phyloP scores from a whole-genome alignment of 2,113 vertebrate genomes.

The Carettochelys insculpta region DNA sequence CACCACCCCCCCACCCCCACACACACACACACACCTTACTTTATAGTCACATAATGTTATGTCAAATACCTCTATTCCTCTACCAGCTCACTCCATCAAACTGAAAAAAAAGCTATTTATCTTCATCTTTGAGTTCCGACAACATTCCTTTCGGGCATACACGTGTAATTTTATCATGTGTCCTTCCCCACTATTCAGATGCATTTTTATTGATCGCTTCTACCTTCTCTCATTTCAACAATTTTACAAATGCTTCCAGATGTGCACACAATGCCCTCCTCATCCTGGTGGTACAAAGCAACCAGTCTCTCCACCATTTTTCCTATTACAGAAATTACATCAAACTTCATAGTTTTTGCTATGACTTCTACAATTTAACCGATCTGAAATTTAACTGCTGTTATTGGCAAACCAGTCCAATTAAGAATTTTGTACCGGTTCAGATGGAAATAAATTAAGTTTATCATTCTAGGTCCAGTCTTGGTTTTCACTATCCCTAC shows the following conservation, averaged over 20 bases:
- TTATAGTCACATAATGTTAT: background rate
- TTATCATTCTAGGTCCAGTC: too few relatives aligned
- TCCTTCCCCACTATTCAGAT: background rate
- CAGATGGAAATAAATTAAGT: too few relatives aligned
- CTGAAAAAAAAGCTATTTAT: background rate
- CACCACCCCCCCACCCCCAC: background rate
- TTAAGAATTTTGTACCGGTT: background rate
- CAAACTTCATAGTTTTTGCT: background rate
- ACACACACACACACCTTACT: too few relatives aligned
- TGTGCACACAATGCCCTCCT: background rate
- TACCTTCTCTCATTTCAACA: background rate
- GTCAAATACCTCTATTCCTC: background rate
- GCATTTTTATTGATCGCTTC: background rate
- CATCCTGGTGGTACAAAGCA: background rate
- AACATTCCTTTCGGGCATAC: background rate
- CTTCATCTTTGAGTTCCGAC: background rate
- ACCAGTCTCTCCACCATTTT: background rate
- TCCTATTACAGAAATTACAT: too few relatives aligned
- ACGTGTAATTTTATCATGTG: background rate
- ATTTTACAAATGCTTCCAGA: background rate
- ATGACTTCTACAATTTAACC: background rate
- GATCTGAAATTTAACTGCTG: background rate
- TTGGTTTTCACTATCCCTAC: background rate
- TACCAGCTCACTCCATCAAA: background rate
- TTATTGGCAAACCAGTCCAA: background rate